These are phyloP conservation scores for Chrysolina haemoptera DNA, from an alignment of 2,888 invertebrate species.

Conservation along the genomic window DNA sequence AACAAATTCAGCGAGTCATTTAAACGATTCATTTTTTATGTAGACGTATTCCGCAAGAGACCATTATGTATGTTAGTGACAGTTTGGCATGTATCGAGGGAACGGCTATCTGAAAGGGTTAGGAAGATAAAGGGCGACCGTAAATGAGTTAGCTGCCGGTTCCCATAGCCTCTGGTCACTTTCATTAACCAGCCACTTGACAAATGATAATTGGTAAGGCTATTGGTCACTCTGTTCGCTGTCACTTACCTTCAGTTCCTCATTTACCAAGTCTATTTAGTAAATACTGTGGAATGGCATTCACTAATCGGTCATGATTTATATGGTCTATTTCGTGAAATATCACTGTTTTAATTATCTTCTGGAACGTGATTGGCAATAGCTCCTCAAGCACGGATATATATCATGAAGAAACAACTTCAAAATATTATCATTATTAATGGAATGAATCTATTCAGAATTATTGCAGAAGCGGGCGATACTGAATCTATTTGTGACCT, in stretches of 20 bases:
- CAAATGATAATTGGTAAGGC: slow-evolving; percentile 71
- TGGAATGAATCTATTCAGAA: no score
- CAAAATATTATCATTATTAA: no score
- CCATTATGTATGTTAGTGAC: slow-evolving; percentile 62
- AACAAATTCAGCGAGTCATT: slow-evolving; percentile 19
- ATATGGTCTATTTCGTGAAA: slow-evolving; percentile 51
- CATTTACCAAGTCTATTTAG: slow-evolving; percentile 66
- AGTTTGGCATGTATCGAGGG: slow-evolving; percentile 63
- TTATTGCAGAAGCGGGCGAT: no score
- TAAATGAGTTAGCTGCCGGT: slow-evolving; percentile 67
- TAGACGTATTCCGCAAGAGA: slow-evolving; percentile 30
- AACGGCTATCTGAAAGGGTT: slow-evolving; percentile 66
- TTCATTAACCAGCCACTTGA: slow-evolving; percentile 71
- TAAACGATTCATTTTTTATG: slow-evolving; percentile 45
- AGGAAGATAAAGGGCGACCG: slow-evolving; percentile 68
- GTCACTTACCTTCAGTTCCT: slow-evolving; percentile 68
- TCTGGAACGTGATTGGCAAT: slow-evolving; percentile 6
- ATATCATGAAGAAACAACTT: no score
- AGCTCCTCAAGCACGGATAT: not conserved
- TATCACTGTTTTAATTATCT: slow-evolving; percentile 15
- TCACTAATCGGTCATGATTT: slow-evolving; percentile 65
- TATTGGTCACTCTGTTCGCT: slow-evolving; percentile 69
- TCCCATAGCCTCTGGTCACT: slow-evolving; percentile 69
- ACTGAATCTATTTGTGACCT: no score
- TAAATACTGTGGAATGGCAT: slow-evolving; percentile 60